These are phyloP conservation scores for Leistus spinibarbis DNA, from an alignment of 2,888 invertebrate genomes.

Conservation along the genomic window DNA sequence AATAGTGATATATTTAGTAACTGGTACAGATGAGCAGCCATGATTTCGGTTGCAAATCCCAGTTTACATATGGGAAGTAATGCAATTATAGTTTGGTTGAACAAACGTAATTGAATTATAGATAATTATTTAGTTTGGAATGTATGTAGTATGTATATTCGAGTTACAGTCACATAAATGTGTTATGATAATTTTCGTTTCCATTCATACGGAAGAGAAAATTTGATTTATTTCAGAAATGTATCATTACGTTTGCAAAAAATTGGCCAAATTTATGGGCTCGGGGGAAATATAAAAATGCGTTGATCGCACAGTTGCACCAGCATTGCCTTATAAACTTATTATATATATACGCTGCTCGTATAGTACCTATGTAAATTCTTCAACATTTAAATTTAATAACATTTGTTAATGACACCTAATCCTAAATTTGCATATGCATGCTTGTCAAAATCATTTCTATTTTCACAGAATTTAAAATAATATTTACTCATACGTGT, in stretches of 20 bases:
- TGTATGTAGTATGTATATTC: too few species aligned
- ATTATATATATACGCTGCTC: not conserved
- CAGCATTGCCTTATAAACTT: not conserved
- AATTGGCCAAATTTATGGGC: not conserved
- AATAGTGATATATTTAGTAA: too few species aligned
- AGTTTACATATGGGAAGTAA: too few species aligned
- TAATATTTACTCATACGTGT: too few species aligned
- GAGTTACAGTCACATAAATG: not conserved
- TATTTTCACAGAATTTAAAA: too few species aligned
- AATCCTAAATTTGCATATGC: too few species aligned
- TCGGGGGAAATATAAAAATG: not conserved
- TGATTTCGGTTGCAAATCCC: too few species aligned
- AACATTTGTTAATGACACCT: too few species aligned
- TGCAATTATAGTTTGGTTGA: not conserved
- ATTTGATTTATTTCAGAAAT: not conserved
- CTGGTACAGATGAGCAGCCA: too few species aligned
- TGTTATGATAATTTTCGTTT: not conserved
- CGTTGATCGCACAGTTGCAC: not conserved
- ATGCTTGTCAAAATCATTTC: too few species aligned
- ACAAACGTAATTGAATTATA: not conserved
- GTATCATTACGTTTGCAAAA: not conserved
- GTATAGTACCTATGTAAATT: too few species aligned
- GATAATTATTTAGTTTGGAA: not conserved
- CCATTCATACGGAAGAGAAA: not conserved
- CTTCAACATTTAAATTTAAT: too few species aligned